Evolutionary conservation across 1,140 invertebrate genomes (phyloP).

Genomic region (Bombus turneri): DNA sequence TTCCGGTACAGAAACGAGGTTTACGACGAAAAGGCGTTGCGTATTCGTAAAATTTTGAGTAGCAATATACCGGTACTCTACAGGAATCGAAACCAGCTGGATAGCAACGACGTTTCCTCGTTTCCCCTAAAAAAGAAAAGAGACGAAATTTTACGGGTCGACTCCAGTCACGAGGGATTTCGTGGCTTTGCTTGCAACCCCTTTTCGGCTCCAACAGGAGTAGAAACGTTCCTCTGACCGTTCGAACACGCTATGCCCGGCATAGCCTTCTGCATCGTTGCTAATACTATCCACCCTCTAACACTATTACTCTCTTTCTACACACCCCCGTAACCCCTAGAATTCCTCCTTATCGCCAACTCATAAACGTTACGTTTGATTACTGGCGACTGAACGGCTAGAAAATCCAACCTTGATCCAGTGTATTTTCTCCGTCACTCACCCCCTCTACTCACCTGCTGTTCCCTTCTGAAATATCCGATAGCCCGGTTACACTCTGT

Average conservation of each 20-base stretch:
- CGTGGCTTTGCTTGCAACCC: background rate
- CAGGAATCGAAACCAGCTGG: constrained; percentile 19
- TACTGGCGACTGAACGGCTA: background rate
- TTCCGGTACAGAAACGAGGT: too few species aligned
- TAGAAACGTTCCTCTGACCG: too few species aligned
- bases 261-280: background rate
- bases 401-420: constrained; percentile 10
- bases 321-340: too few species aligned
- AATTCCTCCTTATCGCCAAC: constrained; percentile 6
- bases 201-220: background rate
- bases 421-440: background rate
- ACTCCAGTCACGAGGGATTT: background rate
- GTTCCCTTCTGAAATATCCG: background rate
- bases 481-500: background rate
- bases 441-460: background rate
- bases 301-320: too few species aligned
- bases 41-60: constrained; percentile 44
- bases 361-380: constrained; percentile 33
- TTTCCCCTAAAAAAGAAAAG: background rate
- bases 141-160: background rate
- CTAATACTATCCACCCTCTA: background rate
- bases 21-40: too few species aligned
- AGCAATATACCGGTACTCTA: constrained; percentile 12
- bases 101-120: background rate
- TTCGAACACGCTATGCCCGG: background rate